Base-by-base conservation (phyloP, 2,888 invertebrate genomes). In the Ophioninae sp. region DNA sequence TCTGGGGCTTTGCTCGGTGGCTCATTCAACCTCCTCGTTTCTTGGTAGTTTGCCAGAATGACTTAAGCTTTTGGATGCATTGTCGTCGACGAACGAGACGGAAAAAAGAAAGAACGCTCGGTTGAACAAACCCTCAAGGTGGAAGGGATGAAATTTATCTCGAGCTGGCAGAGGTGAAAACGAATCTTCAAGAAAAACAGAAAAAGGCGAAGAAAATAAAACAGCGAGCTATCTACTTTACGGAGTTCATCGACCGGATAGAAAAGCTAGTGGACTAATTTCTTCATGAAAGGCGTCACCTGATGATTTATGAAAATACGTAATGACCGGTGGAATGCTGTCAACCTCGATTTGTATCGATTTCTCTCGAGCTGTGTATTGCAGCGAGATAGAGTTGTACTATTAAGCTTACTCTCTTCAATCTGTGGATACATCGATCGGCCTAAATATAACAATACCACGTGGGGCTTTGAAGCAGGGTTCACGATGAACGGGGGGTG, bases 381-480 rank as follows among this genome's bases (percentile, higher is more conserved):
- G 51, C 59, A 37, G 59, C 23, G 61, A 71, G 20, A 51, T 65
- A 20, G 59, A 59, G 23, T 51, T 56, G 64, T 82, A 71, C 71
- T 9, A 71, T 58, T 65, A 69, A 69, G 44, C 79, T 67, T 67
- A 59, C 69, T 64, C 65, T 22, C 64, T 82, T 63, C 69, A 84
- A 84, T 71, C 71, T 81, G 79, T 82, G 30, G 64, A 90, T 73
- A 61, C 89, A 91, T 92, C 90, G 91, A 91, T 91, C 90, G 92
- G 90, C 92, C 91, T 92, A 91, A 91, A 92, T 92, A 90, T 91
- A 90, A 90, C 90, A 87, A 88, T 87, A 88, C 79, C 63, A 64
- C 73, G 63, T 22, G 65, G 22, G 72, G 77, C 69, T 68, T 74
- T 58, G 64, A 44, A 82, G 78, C 64, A 44, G 74, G 69, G 69